Conservation (phyloP, 2,888 invertebrate genomes). For the Orthosia gracilis region DNA sequence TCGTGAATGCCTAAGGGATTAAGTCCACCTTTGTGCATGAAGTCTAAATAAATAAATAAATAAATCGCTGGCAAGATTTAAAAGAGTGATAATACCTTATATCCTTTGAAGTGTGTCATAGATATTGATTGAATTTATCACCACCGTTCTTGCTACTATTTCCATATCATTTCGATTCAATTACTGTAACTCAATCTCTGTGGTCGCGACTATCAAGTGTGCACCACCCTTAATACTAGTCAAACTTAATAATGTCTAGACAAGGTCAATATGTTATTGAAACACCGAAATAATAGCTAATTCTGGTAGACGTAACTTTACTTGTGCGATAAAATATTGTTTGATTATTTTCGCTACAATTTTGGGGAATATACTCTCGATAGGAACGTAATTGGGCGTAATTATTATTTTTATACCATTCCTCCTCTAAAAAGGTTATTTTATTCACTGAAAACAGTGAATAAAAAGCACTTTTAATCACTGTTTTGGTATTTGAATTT, state of each 20-base stretch:
- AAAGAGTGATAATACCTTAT: too few species aligned
- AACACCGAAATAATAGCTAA: conserved; percentile 39
- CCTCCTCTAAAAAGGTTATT: too few species aligned
- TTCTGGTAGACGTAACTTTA: conserved; percentile 23
- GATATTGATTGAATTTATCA: conserved; percentile 20
- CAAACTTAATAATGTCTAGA: conserved; percentile 43
- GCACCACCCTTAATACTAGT: conserved; percentile 12
- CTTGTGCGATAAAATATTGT: conserved; percentile 33
- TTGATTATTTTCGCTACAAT: conserved; percentile 26
- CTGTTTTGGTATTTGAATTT: too few species aligned
- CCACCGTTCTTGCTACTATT: not conserved
- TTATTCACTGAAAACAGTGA: too few species aligned
- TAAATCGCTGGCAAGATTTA: too few species aligned
- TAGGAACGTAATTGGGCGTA: conserved; percentile 8
- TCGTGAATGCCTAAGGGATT: too few species aligned
- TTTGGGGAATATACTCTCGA: not conserved
- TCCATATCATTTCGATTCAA: conserved; percentile 12
- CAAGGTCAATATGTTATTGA: conserved; percentile 53
- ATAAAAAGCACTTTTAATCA: too few species aligned
- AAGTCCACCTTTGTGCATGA: too few species aligned
- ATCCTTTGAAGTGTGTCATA: not conserved
- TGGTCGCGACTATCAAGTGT: conserved; percentile 13
- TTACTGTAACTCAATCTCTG: conserved; percentile 19
- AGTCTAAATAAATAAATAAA: too few species aligned
- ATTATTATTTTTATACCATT: too few species aligned